Base-by-base conservation (phyloP, 2,113 vertebrate species). In the Micronisus gabar region DNA sequence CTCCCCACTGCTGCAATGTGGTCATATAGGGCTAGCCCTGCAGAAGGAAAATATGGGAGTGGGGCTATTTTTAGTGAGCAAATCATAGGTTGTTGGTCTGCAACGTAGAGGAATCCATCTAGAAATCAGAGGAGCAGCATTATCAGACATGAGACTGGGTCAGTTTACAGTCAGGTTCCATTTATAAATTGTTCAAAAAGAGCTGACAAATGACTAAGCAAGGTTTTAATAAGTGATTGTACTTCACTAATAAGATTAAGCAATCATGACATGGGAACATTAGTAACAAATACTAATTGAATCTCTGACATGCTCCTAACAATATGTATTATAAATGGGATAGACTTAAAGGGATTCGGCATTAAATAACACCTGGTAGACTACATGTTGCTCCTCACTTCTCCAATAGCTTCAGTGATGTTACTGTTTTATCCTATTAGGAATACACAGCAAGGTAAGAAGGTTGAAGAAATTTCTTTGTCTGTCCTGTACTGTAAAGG, bases 211-310 rank as follows among this genome's bases (percentile, higher is more conserved):
- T 71, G 43, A 70, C 41, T 48, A 17, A 63, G 13, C 27, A 73
- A 82, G 45, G 32, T 78, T 94, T 96, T 90, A 92, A 56, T 86
- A 93, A 78, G 59, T 74, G 71, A 55, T 78, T 92, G 43, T 61
- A 45, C 53, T 94, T 95, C 48, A 34, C 7, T 91, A 87, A 90
- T 79, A 72, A 90, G 52, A 93, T 94, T 87, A 93, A 82, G 50
- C 17, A 89, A 82, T 90, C 72, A 61, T 75, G 70, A 75, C 93
- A 73, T 68, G 48, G 66, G 81, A 93, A 56, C 41, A 56, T 78
- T 81, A 79, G 52, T 65, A 96, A 82, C 48, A 93, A 95, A 91
- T 82, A 72, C 27, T 94, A 96, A 94, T 72, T 91, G 73, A 79
- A 85, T 87, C 34, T 89, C 61, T 93, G 66, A 79, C 40, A 34